Evolutionary conservation across 2,797 vertebrate species (phyloP).

Genomic region (Chromis chromis): DNA sequence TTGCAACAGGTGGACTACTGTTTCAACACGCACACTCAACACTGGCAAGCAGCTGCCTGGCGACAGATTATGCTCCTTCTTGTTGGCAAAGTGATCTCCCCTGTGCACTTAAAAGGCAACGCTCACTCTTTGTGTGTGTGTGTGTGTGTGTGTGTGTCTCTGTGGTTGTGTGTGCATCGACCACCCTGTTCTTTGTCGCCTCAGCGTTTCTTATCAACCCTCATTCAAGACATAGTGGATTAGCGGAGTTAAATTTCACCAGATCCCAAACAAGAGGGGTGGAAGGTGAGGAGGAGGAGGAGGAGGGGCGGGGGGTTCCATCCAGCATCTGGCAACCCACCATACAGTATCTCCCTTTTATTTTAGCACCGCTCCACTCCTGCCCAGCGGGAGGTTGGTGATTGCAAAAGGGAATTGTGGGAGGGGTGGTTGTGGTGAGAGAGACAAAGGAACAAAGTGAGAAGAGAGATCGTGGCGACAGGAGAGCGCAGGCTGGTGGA

Average conservation of each 20-base stretch:
- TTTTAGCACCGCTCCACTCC: conserved; percentile 40
- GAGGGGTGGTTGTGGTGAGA: conserved; percentile 5
- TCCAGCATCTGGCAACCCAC: conserved; percentile 78
- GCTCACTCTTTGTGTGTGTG: conserved; percentile 23
- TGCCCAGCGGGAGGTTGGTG: conserved; percentile 38
- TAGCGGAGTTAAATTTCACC: conserved; percentile 80
- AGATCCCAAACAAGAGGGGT: conserved; percentile 55
- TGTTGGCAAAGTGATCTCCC: conserved; percentile 65
- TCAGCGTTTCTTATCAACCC: conserved; percentile 60
- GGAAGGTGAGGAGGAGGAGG: not conserved
- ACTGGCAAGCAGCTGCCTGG: conserved; percentile 71
- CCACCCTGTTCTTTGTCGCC: conserved; percentile 66
- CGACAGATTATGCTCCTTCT: conserved; percentile 63
- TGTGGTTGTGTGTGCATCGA: conserved; percentile 22
- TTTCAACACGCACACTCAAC: conserved; percentile 57
- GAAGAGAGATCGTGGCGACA: conserved; percentile 35
- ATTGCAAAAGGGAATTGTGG: conserved; percentile 23
- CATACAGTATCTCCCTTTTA: conserved; percentile 40
- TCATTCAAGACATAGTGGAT: conserved; percentile 67
- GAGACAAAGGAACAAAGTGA: conserved; percentile 58
- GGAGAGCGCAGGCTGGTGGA: conserved; percentile 15
- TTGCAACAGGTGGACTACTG: conserved; percentile 80
- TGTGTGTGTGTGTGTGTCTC: conserved; percentile 26
- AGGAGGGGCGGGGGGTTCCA: conserved; percentile 6
- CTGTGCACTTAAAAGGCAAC: conserved; percentile 52